Conservation (phyloP, 2,797 vertebrate genomes). For the Neoniphon sammara region DNA sequence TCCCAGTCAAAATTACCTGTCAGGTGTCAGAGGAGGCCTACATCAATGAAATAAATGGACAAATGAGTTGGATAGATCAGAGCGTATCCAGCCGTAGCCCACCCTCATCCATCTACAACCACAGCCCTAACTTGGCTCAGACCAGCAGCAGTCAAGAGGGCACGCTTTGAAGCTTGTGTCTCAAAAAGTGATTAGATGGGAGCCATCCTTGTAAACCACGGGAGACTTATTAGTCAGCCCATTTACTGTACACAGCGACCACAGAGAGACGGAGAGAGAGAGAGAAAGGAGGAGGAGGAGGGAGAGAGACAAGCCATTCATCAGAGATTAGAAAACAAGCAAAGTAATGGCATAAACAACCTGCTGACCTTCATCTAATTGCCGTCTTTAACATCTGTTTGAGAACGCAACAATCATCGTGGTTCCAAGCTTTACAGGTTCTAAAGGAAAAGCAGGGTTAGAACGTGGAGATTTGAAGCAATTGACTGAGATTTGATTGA, state of each 20-base stretch:
- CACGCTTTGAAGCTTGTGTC: constrained; percentile 65
- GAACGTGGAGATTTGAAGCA: constrained; percentile 44
- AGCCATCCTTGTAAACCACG: constrained; percentile 55
- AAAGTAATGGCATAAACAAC: constrained; percentile 54
- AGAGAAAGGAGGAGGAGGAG: background rate
- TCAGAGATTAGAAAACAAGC: constrained; percentile 62
- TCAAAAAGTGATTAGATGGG: constrained; percentile 71
- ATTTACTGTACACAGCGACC: constrained; percentile 60
- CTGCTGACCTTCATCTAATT: constrained; percentile 51
- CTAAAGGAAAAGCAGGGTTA: constrained; percentile 15
- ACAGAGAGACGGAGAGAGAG: constrained; percentile 37
- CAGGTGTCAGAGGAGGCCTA: constrained; percentile 10
- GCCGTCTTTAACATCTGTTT: constrained; percentile 41
- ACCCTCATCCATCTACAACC: constrained; percentile 41
- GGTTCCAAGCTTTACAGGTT: constrained; percentile 22
- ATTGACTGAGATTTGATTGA: constrained; percentile 51
- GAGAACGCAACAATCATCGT: constrained; percentile 35
- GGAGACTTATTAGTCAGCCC: constrained; percentile 63
- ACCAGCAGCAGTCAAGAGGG: constrained; percentile 68
- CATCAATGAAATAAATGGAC: constrained; percentile 24
- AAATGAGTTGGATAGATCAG: constrained; percentile 43
- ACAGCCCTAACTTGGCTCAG: constrained; percentile 51
- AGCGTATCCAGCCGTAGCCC: constrained; percentile 24
- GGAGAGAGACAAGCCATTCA: constrained; percentile 37
- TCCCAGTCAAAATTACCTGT: constrained; percentile 2